Percentiles rank a stretch among this genome's conserved stretches.
Evolutionary conservation across 1,140 invertebrate species (phyloP).

Genomic region (Cryptotermes secundus): DNA sequence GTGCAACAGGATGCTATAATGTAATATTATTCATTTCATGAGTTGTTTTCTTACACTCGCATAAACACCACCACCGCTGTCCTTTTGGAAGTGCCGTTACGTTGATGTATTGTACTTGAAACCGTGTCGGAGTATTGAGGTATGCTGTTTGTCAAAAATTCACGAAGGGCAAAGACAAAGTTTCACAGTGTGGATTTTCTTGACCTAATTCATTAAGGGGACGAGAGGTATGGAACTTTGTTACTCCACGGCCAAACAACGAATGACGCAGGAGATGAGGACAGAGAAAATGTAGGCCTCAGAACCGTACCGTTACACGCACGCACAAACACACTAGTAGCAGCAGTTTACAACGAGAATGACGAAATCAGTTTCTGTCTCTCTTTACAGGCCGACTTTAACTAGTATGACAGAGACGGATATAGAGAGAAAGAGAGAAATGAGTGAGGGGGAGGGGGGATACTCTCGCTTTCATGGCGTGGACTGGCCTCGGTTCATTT

Average conservation of each 20-base stretch:
- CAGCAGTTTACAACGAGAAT: neutral
- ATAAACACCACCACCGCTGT: no score
- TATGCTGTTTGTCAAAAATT: neutral
- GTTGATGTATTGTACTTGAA: no score
- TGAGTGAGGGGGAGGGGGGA: slow-evolving; percentile 41
- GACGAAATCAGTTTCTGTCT: slow-evolving; percentile 25
- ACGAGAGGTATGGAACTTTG: neutral
- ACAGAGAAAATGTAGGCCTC: slow-evolving; percentile 15
- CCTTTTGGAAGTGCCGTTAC: no score
- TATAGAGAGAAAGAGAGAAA: slow-evolving; percentile 31
- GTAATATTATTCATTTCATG: no score
- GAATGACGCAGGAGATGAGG: slow-evolving; percentile 49
- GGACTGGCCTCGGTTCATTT: slow-evolving; percentile 45
- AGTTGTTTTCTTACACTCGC: no score
- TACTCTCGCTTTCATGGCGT: slow-evolving; percentile 63
- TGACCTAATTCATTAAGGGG: neutral
- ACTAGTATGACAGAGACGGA: slow-evolving; percentile 31
- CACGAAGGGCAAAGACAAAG: neutral
- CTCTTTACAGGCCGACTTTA: neutral
- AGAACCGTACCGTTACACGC: neutral
- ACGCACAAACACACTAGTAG: neutral
- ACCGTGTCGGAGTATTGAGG: no score
- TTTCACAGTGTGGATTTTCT: neutral
- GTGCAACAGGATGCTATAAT: no score
- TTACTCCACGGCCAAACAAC: slow-evolving; percentile 49